Percentiles rank a stretch among this genome's conserved stretches.
Conservation (phyloP, 2,888 invertebrate genomes). For the Alloscopus bannaensis region DNA sequence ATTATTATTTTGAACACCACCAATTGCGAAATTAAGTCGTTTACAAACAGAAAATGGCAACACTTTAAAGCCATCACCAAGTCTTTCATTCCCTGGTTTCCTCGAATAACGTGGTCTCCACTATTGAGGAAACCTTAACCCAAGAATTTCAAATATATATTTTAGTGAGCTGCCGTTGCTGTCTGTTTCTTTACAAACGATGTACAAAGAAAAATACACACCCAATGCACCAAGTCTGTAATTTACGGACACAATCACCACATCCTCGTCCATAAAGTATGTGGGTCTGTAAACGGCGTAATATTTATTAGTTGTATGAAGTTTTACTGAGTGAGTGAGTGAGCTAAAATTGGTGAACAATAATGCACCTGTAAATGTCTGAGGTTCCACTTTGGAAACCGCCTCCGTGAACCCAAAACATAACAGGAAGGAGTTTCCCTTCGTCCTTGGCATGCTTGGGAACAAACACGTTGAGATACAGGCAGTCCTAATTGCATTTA, state of each 20-base stretch:
- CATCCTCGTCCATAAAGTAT: constrained; percentile 62
- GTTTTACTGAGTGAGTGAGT: too few relatives aligned
- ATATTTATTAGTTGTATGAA: too few relatives aligned
- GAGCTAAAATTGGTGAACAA: constrained; percentile 13
- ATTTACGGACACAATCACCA: constrained; percentile 58
- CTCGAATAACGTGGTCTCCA: constrained; percentile 55
- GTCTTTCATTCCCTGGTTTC: constrained; percentile 66
- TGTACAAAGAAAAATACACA: not conserved
- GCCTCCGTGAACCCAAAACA: constrained; percentile 66
- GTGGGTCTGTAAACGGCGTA: constrained; percentile 50
- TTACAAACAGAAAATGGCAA: too few relatives aligned
- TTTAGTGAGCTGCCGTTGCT: too few relatives aligned
- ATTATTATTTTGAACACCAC: too few relatives aligned
- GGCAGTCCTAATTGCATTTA: too few relatives aligned
- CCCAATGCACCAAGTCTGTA: constrained; percentile 64
- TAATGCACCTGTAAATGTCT: too few relatives aligned
- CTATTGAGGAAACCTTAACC: constrained; percentile 63
- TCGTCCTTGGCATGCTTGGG: constrained; percentile 50
- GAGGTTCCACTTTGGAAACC: constrained; percentile 57
- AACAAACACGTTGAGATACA: constrained; percentile 58
- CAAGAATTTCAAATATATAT: too few relatives aligned
- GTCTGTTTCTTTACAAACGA: too few relatives aligned
- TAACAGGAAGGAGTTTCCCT: constrained; percentile 44
- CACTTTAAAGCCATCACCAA: constrained; percentile 56
- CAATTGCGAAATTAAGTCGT: too few relatives aligned